Base-by-base conservation (phyloP, 2,113 vertebrate species). In the Danionella cerebrum region DNA sequence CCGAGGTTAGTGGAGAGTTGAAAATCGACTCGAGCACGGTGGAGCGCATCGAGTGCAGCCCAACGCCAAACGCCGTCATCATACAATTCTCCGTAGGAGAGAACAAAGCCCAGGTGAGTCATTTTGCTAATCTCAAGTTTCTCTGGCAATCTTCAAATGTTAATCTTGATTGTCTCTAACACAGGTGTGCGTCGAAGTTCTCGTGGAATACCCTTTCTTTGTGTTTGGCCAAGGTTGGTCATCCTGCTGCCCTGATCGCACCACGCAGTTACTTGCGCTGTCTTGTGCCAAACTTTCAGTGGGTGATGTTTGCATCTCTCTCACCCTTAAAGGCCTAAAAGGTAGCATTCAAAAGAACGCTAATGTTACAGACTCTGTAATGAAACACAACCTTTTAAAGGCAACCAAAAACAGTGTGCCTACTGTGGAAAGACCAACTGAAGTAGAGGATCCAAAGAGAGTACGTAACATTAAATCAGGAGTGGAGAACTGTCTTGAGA, bases 191-290 rank as follows among this genome's bases (percentile, higher is more conserved):
- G 95, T 99, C 57, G 96, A 98, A 79, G 96, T 99, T 69, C 87
- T 97, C 88, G 88, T 96, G 80, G 96, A 99, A 88, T 97, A 99
- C 36, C 96, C 96, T 64, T 99, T 99, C 90, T 99, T 99, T 80
- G 96, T 99, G 66, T 98, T 99, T 77, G 96, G 96, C 82, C 95
- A 98, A 85, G 96, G 96, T 72, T 99, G 96, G 96, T 98, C 96
- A 1, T 98, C 96, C 14, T 99, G 96, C 86, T 95, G 94, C 76
- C 96, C 96, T 0, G 95, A 96, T 83, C 88, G 93, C 85, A 98
- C 96, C 83, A 97, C 93, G 67, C 93, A 95, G 85, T 91, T 99
- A 77, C 95, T 99, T 81, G 95, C 96, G 80, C 87, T 99, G 83
- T 94, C 95, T 12, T 99, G 96, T 71, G 94, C 93, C 78, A 98